These are phyloP conservation scores for Nemopilema nomurai DNA, from an alignment of 30 jellyfish, hydroid and myxozoan species.

Conservation along the genomic window DNA sequence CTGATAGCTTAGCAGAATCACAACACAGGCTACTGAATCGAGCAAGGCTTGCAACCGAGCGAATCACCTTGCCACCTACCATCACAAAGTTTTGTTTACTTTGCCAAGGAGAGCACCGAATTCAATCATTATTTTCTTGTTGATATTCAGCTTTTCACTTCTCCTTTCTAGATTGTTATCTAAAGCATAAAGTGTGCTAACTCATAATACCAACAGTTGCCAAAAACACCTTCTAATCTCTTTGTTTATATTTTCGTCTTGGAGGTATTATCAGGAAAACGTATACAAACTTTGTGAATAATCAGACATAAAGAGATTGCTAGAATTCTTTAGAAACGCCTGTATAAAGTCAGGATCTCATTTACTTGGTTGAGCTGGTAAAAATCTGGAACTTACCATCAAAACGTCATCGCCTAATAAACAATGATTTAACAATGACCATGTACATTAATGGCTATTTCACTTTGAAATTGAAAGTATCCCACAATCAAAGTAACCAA, in stretches of 20 bases:
- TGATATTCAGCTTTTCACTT: background rate
- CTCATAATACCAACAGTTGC: background rate
- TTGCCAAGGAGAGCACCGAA: background rate
- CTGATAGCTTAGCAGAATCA: background rate
- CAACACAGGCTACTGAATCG: background rate
- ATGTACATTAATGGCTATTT: too few relatives aligned
- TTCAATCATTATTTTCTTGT: background rate
- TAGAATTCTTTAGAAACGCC: background rate
- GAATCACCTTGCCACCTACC: background rate
- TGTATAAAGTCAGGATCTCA: background rate
- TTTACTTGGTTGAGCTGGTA: background rate
- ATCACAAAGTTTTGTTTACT: background rate
- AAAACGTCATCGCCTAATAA: too few relatives aligned
- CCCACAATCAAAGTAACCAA: too few relatives aligned
- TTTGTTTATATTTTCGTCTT: background rate
- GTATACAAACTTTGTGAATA: background rate
- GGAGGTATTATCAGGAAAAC: background rate
- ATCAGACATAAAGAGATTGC: background rate
- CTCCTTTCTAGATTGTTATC: background rate
- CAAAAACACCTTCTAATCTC: background rate
- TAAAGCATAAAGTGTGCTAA: background rate
- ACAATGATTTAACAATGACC: too few relatives aligned
- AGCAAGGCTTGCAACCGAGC: background rate
- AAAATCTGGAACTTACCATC: background rate
- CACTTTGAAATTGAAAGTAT: too few relatives aligned